phyloP scores from a whole-genome alignment of 2,113 vertebrate species.

The Benitochromis conjunctus region DNA sequence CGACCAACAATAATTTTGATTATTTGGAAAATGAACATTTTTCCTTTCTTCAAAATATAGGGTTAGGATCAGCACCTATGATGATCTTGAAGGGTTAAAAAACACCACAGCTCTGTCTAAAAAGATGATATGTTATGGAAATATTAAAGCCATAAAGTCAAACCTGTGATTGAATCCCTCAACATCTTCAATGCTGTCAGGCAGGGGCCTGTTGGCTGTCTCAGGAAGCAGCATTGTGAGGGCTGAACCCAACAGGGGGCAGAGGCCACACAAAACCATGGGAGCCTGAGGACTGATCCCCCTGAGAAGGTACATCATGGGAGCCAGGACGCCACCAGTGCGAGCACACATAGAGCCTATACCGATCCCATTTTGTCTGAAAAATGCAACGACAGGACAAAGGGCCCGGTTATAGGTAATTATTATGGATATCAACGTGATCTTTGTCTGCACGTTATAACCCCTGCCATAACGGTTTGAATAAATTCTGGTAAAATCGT shows the following conservation, averaged over 20 bases:
- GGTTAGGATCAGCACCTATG: background rate
- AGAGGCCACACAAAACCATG: slow-evolving; percentile 68
- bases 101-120: background rate
- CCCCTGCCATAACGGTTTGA: background rate
- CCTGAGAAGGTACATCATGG: slow-evolving; percentile 59
- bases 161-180: slow-evolving; percentile 47
- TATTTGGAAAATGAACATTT: background rate
- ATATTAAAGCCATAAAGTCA: background rate
- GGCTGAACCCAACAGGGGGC: slow-evolving; percentile 57
- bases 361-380: slow-evolving; percentile 72
- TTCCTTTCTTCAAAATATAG: background rate
- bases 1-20: background rate
- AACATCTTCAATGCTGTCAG: slow-evolving; percentile 63
- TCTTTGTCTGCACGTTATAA: background rate
- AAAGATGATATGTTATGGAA: background rate
- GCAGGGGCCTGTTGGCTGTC: slow-evolving; percentile 60
- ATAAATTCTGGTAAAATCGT: background rate
- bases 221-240: slow-evolving; percentile 69
- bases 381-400: background rate
- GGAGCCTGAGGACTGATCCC: slow-evolving; percentile 43
- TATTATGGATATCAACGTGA: background rate
- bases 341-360: slow-evolving; percentile 70
- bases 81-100: background rate
- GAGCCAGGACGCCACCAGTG: slow-evolving; percentile 59
- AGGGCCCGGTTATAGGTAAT: background rate